These are phyloP conservation scores for Globodera rostochiensis DNA, from an alignment of 1,140 invertebrate species.

Conservation along the genomic window DNA sequence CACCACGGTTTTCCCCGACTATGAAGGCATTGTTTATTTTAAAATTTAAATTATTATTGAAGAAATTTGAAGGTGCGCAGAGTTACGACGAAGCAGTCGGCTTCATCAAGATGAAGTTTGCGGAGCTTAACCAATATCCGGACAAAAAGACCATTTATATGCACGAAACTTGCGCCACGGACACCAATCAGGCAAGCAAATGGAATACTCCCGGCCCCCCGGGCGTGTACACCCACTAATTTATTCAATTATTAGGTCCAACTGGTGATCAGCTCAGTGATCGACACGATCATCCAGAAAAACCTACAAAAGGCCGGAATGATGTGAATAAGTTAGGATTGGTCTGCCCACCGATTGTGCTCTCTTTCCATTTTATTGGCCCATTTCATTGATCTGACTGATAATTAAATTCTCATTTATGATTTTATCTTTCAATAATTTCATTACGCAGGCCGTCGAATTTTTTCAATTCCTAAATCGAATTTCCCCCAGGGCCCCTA, in stretches of 20 bases:
- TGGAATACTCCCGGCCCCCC: too few species aligned
- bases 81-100: conserved; percentile 64
- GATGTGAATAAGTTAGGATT: conserved; percentile 50
- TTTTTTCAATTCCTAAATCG: too few species aligned
- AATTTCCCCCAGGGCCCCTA: too few species aligned
- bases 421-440: too few species aligned
- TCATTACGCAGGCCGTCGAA: too few species aligned
- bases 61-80: conserved; percentile 54
- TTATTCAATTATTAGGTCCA: conserved; percentile 38
- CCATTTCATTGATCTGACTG: too few species aligned
- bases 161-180: conserved; percentile 66
- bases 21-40: conserved; percentile 43
- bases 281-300: conserved; percentile 67
- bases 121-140: conserved; percentile 62
- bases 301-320: conserved; percentile 67
- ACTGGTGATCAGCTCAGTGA: conserved; percentile 65
- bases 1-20: conserved; percentile 56
- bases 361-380: neutral
- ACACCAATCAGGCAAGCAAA: conserved; percentile 62
- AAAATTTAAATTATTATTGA: neutral
- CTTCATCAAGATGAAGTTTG: conserved; percentile 64
- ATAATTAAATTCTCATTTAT: too few species aligned
- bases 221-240: neutral
- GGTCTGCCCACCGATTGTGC: neutral
- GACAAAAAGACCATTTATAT: conserved; percentile 64